These are phyloP conservation scores for Masnerella sp. DNA, from an alignment of 2,888 invertebrate species.

Conservation along the genomic window DNA sequence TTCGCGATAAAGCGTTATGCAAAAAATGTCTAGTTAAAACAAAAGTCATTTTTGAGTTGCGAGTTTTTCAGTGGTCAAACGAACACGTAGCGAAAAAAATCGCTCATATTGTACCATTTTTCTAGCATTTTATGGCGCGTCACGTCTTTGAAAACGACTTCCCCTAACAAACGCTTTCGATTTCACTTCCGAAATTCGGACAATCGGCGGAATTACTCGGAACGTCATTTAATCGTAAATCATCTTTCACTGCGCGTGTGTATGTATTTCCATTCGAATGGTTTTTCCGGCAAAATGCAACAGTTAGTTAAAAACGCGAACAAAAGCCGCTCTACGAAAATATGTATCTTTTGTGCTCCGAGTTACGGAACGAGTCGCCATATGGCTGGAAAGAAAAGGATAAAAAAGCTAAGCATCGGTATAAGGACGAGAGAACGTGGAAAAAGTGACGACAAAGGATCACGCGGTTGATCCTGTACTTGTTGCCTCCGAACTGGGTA, in stretches of 20 bases:
- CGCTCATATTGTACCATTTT: not conserved
- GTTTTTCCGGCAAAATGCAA: conserved; percentile 29
- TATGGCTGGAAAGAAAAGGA: conserved; percentile 35
- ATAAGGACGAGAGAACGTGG: conserved; percentile 41
- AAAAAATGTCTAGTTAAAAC: conserved; percentile 21
- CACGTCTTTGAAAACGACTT: conserved; percentile 9
- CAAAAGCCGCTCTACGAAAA: conserved; percentile 39
- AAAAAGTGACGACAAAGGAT: conserved; percentile 56
- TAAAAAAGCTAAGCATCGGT: conserved; percentile 46
- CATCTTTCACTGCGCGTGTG: conserved; percentile 15
- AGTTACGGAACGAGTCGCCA: conserved; percentile 30
- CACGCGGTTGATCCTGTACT: conserved; percentile 37
- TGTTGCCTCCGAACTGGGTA: conserved; percentile 12
- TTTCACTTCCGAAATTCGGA: conserved; percentile 23
- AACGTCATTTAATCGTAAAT: conserved; percentile 40
- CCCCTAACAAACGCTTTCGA: conserved; percentile 20
- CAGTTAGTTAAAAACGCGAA: conserved; percentile 30
- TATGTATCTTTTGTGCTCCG: conserved; percentile 42
- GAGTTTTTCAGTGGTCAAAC: no score
- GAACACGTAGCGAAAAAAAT: no score
- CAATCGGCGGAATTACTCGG: conserved; percentile 29
- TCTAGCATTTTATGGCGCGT: conserved; percentile 1
- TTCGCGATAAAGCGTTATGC: conserved; percentile 17
- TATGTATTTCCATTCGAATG: conserved; percentile 25
- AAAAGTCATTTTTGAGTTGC: conserved; percentile 22